A percentile compares a stretch with the other conserved stretches of the same genome.
phyloP scores from a whole-genome alignment of 92 coral and sea anemone genomes.

The Muricea muricata region DNA sequence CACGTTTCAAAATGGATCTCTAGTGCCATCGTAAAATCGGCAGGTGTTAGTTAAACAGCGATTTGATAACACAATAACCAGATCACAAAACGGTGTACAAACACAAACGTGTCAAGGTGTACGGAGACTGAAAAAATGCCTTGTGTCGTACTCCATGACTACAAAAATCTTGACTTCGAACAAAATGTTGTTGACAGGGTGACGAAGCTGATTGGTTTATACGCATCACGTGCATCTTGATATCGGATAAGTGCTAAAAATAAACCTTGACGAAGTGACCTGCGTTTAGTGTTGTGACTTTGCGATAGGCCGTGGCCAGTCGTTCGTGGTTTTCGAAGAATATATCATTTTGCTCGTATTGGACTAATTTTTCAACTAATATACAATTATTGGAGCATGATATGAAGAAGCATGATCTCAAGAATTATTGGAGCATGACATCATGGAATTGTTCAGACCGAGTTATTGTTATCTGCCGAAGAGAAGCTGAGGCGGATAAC shows the following conservation, averaged over 20 bases:
- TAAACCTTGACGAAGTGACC: too few relatives aligned
- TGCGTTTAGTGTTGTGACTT: too few relatives aligned
- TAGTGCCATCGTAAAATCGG: not conserved
- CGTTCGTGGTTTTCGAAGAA: too few relatives aligned
- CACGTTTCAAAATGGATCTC: not conserved
- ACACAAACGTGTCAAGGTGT: not conserved
- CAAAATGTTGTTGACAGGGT: conserved; percentile 22
- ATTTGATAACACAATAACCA: not conserved
- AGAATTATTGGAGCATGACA: too few relatives aligned
- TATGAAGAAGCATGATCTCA: too few relatives aligned
- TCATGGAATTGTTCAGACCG: too few relatives aligned
- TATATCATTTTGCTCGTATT: too few relatives aligned
- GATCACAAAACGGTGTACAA: not conserved
- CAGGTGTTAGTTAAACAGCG: not conserved
- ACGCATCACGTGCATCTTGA: conserved; percentile 30
- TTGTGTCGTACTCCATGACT: conserved; percentile 31
- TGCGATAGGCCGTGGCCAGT: too few relatives aligned
- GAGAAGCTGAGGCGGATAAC: too few relatives aligned
- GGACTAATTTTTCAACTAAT: too few relatives aligned
- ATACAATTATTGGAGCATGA: too few relatives aligned
- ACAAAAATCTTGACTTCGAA: conserved; percentile 21
- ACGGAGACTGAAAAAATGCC: not conserved
- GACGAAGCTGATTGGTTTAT: conserved; percentile 14
- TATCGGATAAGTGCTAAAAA: conserved; percentile 24
- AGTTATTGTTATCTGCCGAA: too few relatives aligned